Evolutionary conservation across 1,140 invertebrate species (phyloP).

Genomic region (Adoxophyes honmai): DNA sequence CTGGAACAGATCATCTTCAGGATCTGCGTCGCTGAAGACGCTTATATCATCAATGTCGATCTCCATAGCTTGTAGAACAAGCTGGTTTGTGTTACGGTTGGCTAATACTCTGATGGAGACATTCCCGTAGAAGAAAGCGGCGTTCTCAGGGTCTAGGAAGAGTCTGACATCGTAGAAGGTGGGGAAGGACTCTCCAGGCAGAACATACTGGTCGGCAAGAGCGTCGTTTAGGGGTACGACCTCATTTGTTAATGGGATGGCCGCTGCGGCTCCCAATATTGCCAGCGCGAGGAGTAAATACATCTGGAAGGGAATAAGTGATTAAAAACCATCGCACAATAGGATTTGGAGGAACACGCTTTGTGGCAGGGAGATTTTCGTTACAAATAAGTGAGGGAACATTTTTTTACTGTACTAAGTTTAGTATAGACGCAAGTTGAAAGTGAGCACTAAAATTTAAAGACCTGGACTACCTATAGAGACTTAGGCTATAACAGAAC

Average conservation of each 20-base stretch:
- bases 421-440: no score
- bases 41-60: conserved; percentile 39
- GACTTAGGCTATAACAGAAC: no score
- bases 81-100: conserved; percentile 52
- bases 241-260: conserved; percentile 26
- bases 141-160: conserved; percentile 78
- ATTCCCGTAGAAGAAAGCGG: conserved; percentile 77
- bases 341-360: no score
- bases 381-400: no score
- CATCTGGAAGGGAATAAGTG: conserved; percentile 44
- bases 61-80: conserved; percentile 76
- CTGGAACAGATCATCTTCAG: conserved; percentile 27
- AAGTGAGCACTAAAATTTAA: no score
- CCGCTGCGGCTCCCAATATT: conserved; percentile 36
- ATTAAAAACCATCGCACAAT: not conserved
- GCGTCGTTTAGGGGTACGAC: conserved; percentile 24
- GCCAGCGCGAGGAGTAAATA: conserved; percentile 44
- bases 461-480: no score
- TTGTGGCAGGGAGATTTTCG: no score
- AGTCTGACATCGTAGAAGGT: conserved; percentile 82
- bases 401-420: no score
- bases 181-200: conserved; percentile 79
- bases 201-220: conserved; percentile 59
- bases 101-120: conserved; percentile 78
- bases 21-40: conserved; percentile 25